phyloP scores from a whole-genome alignment of 2,888 invertebrate genomes.

The Aethes cnicana region DNA sequence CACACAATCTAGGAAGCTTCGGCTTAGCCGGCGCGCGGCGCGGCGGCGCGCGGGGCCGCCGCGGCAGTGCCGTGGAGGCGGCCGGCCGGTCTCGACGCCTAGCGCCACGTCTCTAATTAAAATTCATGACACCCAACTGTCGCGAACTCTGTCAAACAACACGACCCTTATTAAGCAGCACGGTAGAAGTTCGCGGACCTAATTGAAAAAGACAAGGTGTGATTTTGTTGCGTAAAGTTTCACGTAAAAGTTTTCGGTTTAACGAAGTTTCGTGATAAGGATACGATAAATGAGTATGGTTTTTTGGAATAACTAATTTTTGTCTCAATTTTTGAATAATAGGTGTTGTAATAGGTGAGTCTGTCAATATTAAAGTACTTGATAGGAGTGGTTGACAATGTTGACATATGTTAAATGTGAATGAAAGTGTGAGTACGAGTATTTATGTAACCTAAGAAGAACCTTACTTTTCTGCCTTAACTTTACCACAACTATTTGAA shows the following conservation, averaged over 20 bases:
- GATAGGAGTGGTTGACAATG: too few relatives aligned
- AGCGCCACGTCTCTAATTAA: slow-evolving; percentile 49
- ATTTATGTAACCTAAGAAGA: too few relatives aligned
- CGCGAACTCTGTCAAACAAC: slow-evolving; percentile 50
- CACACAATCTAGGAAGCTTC: slow-evolving; percentile 79
- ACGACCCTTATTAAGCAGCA: slow-evolving; percentile 48
- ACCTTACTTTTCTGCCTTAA: too few relatives aligned
- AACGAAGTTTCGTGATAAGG: background rate
- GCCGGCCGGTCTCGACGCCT: slow-evolving; percentile 58
- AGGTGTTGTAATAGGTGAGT: too few relatives aligned
- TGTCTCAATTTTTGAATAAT: too few relatives aligned
- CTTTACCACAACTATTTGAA: too few relatives aligned
- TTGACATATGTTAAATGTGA: too few relatives aligned
- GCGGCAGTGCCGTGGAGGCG: slow-evolving; percentile 62
- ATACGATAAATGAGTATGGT: slow-evolving; percentile 32
- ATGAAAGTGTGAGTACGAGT: too few relatives aligned
- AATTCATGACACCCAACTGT: slow-evolving; percentile 64
- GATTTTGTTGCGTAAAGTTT: slow-evolving; percentile 46
- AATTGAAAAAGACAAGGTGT: slow-evolving; percentile 42
- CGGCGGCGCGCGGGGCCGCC: slow-evolving; percentile 37
- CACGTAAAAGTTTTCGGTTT: slow-evolving; percentile 18
- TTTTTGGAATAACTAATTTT: background rate
- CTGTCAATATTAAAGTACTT: too few relatives aligned
- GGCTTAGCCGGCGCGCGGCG: slow-evolving; percentile 58
- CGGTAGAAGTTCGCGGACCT: slow-evolving; percentile 44